Percentiles rank a stretch among this genome's conserved stretches.
Evolutionary conservation across 2,113 vertebrate genomes (phyloP).

Genomic region (Hippopotamus amphibius): DNA sequence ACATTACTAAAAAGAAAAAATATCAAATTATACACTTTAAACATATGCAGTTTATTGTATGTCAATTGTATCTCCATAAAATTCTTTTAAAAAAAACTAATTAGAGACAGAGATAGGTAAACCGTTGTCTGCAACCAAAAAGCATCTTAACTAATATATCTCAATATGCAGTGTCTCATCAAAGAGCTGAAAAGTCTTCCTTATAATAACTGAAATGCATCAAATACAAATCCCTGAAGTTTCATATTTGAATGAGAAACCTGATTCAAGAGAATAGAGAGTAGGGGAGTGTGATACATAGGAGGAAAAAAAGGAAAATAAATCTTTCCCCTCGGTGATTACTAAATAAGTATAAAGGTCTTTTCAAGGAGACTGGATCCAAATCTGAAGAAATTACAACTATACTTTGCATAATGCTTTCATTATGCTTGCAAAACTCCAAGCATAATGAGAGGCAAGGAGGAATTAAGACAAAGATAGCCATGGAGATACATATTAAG

Average conservation of each 20-base stretch:
- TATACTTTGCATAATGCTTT: not conserved
- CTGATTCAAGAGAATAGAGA: not conserved
- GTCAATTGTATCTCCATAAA: no score
- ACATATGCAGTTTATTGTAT: no score
- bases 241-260: conserved; percentile 29
- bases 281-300: not conserved
- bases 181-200: conserved; percentile 20
- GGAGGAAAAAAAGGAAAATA: not conserved
- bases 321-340: not conserved
- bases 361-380: not conserved
- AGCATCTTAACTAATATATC: not conserved
- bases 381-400: not conserved
- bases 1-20: no score
- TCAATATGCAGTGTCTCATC: not conserved
- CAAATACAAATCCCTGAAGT: not conserved
- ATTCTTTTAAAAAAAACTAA: not conserved
- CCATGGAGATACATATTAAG: not conserved
- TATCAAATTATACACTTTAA: no score
- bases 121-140: not conserved
- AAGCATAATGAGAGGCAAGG: not conserved
- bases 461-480: conserved; percentile 1
- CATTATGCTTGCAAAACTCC: not conserved
- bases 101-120: not conserved
- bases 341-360: not conserved
- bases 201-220: conserved; percentile 8